Conservation (phyloP, 2,113 vertebrate species). For the Ptilorrhoa leucosticta region DNA sequence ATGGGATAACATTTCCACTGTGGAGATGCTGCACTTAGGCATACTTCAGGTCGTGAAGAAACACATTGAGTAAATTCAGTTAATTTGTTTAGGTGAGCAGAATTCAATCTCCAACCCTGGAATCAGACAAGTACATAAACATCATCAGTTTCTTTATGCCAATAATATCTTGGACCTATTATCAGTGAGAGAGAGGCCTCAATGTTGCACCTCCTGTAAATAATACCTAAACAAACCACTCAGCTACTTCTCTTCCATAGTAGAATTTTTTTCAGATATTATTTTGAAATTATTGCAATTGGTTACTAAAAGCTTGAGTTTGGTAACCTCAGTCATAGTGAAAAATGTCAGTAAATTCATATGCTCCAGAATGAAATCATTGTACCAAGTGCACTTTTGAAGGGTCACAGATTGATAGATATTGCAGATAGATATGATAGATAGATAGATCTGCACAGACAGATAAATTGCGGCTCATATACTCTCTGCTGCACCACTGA, state of each 20-base stretch:
- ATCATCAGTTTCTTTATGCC: background rate
- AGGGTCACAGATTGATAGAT: background rate
- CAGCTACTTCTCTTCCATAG: background rate
- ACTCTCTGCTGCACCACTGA: background rate
- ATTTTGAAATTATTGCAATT: background rate
- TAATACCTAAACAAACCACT: background rate
- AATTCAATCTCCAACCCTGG: background rate
- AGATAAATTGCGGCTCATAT: background rate
- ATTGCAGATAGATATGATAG: background rate
- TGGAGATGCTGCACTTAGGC: background rate
- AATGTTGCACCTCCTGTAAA: background rate
- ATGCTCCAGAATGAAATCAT: background rate
- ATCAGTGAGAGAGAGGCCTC: background rate
- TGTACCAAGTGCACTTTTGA: background rate
- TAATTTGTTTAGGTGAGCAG: background rate
- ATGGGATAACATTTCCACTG: background rate
- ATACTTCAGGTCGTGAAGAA: background rate
- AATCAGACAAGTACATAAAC: background rate
- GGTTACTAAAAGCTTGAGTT: background rate
- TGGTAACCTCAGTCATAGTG: background rate
- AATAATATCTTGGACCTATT: background rate
- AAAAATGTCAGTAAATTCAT: background rate
- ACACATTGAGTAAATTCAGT: background rate
- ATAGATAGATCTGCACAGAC: background rate
- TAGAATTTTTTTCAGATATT: background rate